Conservation (phyloP, 1,140 invertebrate species). For the Ceratina calcarata region DNA sequence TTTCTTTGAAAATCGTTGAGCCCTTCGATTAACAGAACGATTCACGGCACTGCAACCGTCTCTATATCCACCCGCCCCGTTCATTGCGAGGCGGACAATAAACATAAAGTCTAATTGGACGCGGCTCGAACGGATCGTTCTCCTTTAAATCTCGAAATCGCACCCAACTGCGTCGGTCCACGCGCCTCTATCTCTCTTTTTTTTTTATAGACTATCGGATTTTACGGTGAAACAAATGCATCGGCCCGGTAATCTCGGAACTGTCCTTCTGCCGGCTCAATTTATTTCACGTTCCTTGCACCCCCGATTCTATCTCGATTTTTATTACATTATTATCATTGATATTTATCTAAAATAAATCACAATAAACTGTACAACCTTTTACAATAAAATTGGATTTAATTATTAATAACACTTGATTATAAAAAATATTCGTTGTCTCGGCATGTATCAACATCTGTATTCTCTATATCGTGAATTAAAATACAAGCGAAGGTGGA, state of each 20-base stretch:
- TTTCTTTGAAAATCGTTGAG: neutral
- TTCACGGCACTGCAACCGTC: neutral
- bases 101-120: slow-evolving; percentile 47
- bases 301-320: too few species aligned
- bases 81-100: slow-evolving; percentile 26
- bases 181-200: slow-evolving; percentile 14
- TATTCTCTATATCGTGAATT: neutral
- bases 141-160: slow-evolving; percentile 59
- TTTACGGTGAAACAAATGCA: slow-evolving; percentile 69
- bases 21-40: slow-evolving; percentile 38
- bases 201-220: slow-evolving; percentile 61
- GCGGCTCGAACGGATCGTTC: slow-evolving; percentile 32
- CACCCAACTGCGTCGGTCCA: neutral
- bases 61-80: neutral
- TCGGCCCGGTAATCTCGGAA: slow-evolving; percentile 61
- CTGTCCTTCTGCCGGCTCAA: slow-evolving; percentile 61
- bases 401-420: too few species aligned
- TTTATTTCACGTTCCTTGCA: slow-evolving; percentile 60
- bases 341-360: too few species aligned
- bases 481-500: neutral
- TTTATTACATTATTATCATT: too few species aligned
- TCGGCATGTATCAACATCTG: too few species aligned
- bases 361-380: too few species aligned
- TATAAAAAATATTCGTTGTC: too few species aligned
- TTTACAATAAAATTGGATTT: too few species aligned